A percentile compares a stretch with the other conserved stretches of the same genome.
These are phyloP conservation scores for Stenodera caucasica DNA, from an alignment of 2,888 invertebrate species.

Conservation along the genomic window DNA sequence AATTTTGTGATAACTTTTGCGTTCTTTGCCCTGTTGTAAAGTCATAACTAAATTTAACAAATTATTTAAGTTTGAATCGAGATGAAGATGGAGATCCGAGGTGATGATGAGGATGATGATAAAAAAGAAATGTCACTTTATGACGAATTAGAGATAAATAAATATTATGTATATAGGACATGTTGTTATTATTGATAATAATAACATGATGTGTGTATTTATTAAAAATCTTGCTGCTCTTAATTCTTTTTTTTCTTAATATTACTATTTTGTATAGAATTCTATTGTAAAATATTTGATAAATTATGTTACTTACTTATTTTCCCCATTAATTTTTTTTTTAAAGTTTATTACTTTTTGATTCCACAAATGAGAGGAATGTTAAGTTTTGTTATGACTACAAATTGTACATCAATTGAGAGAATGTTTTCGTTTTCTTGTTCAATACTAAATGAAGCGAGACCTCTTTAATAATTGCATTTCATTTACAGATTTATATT, in stretches of 20 bases:
- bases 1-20: slow-evolving; percentile 36
- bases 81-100: neutral
- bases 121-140: slow-evolving; percentile 11
- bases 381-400: slow-evolving; percentile 45
- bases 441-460: neutral
- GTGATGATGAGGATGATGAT: neutral
- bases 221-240: slow-evolving; percentile 18
- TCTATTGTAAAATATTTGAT: too few relatives aligned
- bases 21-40: slow-evolving; percentile 37
- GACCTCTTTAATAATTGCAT: neutral
- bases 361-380: neutral
- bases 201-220: slow-evolving; percentile 16
- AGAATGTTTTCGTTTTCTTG: too few relatives aligned
- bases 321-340: slow-evolving; percentile 10
- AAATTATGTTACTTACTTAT: slow-evolving; percentile 17
- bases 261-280: slow-evolving; percentile 22
- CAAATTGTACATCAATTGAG: slow-evolving; percentile 36
- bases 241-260: slow-evolving; percentile 24
- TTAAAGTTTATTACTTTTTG: slow-evolving; percentile 22
- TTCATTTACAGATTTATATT: neutral
- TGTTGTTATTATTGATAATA: slow-evolving; percentile 18
- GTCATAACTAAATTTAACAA: slow-evolving; percentile 44
- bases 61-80: slow-evolving; percentile 16
- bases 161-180: slow-evolving; percentile 21
- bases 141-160: slow-evolving; percentile 8